Base-by-base conservation (phyloP, 2,113 vertebrate genomes). In the Gasterosteus aculeatus region DNA sequence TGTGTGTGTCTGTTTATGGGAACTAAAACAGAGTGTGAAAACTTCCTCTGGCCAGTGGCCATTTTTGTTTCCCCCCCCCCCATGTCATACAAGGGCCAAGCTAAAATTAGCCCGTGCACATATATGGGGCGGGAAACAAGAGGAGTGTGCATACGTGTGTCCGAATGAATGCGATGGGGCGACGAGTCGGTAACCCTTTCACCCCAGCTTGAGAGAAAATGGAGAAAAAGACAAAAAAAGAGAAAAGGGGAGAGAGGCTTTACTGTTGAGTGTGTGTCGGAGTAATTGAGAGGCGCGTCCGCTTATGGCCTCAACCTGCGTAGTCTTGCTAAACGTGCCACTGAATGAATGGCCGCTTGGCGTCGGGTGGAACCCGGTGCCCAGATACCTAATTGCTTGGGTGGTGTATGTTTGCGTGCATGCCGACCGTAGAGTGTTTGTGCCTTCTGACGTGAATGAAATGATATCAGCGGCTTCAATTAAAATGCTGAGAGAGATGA, bases 61-160 rank as follows among this genome's bases (percentile, higher is more conserved):
- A 58, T 78, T 78, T 84, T 83, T 84, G 72, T 81, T 69, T 6
- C 35, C 35, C 22, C 35, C 33, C 65, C 54, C 57, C 33, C 44
- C 1, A 15, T 71, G 80, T 88, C 81, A 82, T 70, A 80, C 69
- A 44, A 72, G 74, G 70, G 84, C 49, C 72, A 62, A 35, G 61
- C 76, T 90, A 92, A 91, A 89, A 84, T 84, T 90, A 91, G 65
- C 47, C 38, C 5, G 6, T 54, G 68, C 11, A 88, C 87, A 84
- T 87, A 80, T 81, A 90, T 62, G 89, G 87, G 10, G 10, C 7
- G 46, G 54, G 12, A 65, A 76, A 49, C 46, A 49, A 63, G 29
- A 57, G 1, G 65, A 14, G 73, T 5, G 22, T 22, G 65, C 53
- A 29, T 56, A 29, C 53, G 53, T 49, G 39, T n/a, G 69, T 68